Evolutionary conservation across 2,888 invertebrate species (phyloP).

Genomic region (Automeris io): DNA sequence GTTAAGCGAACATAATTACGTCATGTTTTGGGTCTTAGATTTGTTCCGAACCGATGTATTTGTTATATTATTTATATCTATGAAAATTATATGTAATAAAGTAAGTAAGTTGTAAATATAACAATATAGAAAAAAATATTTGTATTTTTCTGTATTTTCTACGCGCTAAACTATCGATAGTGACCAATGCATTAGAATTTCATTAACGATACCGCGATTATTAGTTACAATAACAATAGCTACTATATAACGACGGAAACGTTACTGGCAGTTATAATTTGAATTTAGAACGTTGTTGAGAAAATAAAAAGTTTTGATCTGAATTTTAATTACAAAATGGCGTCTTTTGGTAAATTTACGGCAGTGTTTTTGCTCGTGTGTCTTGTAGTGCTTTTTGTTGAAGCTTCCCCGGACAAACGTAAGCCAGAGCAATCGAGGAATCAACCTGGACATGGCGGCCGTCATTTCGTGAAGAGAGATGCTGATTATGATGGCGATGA

Average conservation of each 20-base stretch:
- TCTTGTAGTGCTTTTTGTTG: conserved; percentile 23
- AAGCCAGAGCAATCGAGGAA: background rate
- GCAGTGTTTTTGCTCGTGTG: conserved; percentile 32
- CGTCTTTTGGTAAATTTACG: conserved; percentile 30
- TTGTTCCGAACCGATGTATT: too few species aligned
- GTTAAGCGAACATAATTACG: too few species aligned
- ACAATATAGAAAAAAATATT: background rate
- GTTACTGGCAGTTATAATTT: background rate
- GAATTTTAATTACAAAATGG: conserved; percentile 25
- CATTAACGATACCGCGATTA: conserved; percentile 15
- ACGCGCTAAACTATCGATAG: conserved; percentile 16
- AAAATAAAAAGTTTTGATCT: conserved; percentile 6
- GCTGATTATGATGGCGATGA: conserved; percentile 33
- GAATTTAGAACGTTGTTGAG: conserved; percentile 17
- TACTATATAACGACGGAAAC: conserved; percentile 14
- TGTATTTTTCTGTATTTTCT: too few species aligned
- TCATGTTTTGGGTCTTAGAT: too few species aligned
- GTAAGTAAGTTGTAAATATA: too few species aligned
- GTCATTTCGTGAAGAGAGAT: conserved; percentile 46
- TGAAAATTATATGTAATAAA: too few species aligned
- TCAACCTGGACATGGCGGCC: conserved; percentile 10
- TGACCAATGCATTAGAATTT: conserved; percentile 11
- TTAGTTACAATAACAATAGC: conserved; percentile 23
- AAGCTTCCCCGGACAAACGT: conserved; percentile 18
- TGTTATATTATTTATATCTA: too few species aligned